Percentiles rank a stretch among this genome's conserved stretches.
phyloP scores from a whole-genome alignment of 2,113 vertebrate species.

The Tyto alba region DNA sequence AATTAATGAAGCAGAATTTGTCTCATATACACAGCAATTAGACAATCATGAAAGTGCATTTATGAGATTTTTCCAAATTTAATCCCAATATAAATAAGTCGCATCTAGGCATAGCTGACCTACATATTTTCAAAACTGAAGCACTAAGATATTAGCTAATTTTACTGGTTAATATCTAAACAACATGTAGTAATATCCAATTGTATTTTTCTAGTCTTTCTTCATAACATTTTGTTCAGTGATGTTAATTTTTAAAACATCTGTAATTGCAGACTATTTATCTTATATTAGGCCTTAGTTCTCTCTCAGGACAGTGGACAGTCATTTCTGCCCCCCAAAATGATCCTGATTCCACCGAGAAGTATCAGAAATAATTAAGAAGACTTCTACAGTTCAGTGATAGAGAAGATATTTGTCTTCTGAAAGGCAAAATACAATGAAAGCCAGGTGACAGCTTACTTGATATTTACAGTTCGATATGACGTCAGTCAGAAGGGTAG shows the following conservation, averaged over 20 bases:
- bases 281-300: not conserved
- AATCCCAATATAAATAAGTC: not conserved
- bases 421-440: constrained; percentile 59
- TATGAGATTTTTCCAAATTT: constrained; percentile 12
- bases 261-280: not conserved
- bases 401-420: constrained; percentile 57
- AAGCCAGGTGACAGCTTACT: constrained; percentile 68
- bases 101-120: not conserved
- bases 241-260: constrained; percentile 13
- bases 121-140: not conserved
- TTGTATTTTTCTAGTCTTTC: not conserved
- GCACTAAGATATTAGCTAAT: not conserved
- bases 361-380: constrained; percentile 65
- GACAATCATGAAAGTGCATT: not conserved
- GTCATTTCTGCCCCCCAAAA: constrained; percentile 36
- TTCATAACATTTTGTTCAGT: not conserved
- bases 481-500: constrained; percentile 66
- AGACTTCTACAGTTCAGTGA: constrained; percentile 27
- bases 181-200: not conserved
- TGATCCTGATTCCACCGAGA: constrained; percentile 7
- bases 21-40: constrained; percentile 11
- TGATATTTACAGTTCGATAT: constrained; percentile 73
- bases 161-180: not conserved
- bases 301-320: constrained; percentile 8
- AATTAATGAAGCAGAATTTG: constrained; percentile 28